Conservation (phyloP, 2,113 vertebrate species). For the Platysternon megacephalum region DNA sequence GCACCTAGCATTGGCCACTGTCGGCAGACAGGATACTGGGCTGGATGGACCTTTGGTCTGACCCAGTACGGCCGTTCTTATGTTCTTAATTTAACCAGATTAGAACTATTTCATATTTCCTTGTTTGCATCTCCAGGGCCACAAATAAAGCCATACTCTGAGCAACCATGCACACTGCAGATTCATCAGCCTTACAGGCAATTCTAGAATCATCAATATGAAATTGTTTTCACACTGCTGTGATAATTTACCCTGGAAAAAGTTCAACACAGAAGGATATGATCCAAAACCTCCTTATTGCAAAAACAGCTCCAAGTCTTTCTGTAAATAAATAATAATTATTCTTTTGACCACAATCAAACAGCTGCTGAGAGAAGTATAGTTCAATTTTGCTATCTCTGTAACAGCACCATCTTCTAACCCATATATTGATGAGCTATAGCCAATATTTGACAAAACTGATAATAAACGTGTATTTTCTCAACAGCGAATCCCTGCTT, state of each 20-base stretch:
- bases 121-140: accelerated
- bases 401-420: background rate
- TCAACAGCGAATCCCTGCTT: background rate
- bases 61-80: no score
- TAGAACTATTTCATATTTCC: background rate
- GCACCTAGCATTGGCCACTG: no score
- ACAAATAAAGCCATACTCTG: slow-evolving; percentile 7
- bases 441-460: background rate
- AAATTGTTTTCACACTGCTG: slow-evolving; percentile 10
- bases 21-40: no score
- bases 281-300: slow-evolving; percentile 43
- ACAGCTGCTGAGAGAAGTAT: background rate
- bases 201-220: background rate
- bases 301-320: background rate
- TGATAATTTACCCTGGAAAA: slow-evolving; percentile 23
- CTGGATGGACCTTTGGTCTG: no score
- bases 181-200: background rate
- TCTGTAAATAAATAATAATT: background rate
- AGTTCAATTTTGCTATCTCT: slow-evolving; percentile 6
- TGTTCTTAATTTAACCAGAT: accelerated
- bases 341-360: slow-evolving; percentile 8
- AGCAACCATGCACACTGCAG: background rate
- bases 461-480: background rate
- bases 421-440: background rate
- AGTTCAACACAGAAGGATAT: slow-evolving; percentile 35